phyloP scores from a whole-genome alignment of 2,113 vertebrate species.

The Bubo scandiacus region DNA sequence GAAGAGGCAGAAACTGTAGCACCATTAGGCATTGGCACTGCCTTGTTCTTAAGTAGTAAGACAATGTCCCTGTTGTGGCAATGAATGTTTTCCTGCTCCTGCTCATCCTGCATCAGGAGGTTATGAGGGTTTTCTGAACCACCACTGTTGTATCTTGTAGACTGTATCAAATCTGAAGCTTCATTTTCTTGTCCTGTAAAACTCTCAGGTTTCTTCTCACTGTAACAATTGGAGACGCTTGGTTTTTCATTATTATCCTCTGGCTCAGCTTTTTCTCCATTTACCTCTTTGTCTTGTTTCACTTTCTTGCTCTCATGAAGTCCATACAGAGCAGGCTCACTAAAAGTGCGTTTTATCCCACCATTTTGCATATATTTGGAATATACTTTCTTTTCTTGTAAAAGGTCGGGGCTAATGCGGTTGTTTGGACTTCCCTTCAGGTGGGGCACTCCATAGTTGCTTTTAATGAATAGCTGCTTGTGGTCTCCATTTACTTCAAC shows the following conservation, averaged over 20 bases:
- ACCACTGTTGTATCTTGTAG: conserved; percentile 71
- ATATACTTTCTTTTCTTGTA: conserved; percentile 76
- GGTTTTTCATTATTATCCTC: conserved; percentile 57
- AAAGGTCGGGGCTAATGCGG: conserved; percentile 70
- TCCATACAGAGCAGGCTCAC: conserved; percentile 77
- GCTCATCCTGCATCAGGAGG: conserved; percentile 71
- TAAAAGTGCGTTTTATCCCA: conserved; percentile 84
- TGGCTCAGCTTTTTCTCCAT: conserved; percentile 72
- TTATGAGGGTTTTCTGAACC: conserved; percentile 57
- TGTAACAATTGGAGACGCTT: conserved; percentile 55
- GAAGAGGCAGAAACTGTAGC: conserved; percentile 87
- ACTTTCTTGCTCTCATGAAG: conserved; percentile 83
- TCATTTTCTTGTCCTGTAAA: conserved; percentile 63
- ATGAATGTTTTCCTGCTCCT: conserved; percentile 76
- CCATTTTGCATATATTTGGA: conserved; percentile 83
- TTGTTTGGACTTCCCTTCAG: conserved; percentile 79
- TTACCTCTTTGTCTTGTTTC: conserved; percentile 78
- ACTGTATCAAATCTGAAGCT: conserved; percentile 68
- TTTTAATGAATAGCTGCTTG: conserved; percentile 77
- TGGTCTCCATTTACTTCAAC: conserved; percentile 82
- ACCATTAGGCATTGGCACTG: conserved; percentile 88
- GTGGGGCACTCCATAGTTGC: conserved; percentile 66
- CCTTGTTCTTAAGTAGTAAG: conserved; percentile 82
- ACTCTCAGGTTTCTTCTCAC: conserved; percentile 47
- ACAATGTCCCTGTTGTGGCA: conserved; percentile 82